phyloP scores from a whole-genome alignment of 2,113 vertebrate species.

The Callipepla californica region DNA sequence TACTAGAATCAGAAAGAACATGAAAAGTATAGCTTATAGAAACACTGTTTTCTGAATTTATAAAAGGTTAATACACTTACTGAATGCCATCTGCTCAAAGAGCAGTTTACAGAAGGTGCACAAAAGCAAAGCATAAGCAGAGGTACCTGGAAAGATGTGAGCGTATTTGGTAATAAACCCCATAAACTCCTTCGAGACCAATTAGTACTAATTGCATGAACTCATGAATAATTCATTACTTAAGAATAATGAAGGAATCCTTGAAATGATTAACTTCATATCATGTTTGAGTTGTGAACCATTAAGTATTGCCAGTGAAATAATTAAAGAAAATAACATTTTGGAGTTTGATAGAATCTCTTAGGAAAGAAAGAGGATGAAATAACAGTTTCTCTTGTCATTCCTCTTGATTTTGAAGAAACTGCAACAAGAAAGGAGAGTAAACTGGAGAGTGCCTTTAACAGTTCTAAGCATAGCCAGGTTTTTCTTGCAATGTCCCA shows the following conservation, averaged over 20 bases:
- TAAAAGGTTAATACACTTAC: neutral
- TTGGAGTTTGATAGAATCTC: neutral
- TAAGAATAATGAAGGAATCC: neutral
- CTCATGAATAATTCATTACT: neutral
- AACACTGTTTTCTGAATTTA: neutral
- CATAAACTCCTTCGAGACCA: neutral
- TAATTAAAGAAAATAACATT: neutral
- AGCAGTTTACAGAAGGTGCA: neutral
- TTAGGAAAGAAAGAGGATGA: neutral
- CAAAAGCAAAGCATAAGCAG: neutral
- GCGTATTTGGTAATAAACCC: neutral
- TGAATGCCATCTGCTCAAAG: neutral
- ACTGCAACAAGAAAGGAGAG: neutral
- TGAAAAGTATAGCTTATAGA: neutral
- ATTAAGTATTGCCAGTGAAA: neutral
- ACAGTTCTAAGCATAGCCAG: neutral
- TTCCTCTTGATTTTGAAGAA: neutral
- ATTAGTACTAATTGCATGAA: neutral
- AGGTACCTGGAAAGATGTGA: neutral
- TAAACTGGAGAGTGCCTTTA: neutral
- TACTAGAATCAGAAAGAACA: neutral
- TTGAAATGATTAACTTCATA: neutral
- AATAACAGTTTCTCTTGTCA: neutral
- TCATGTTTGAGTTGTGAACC: neutral
- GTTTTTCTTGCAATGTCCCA: neutral